These are phyloP conservation scores for Corbicula japonica DNA, from an alignment of 2,888 invertebrate genomes.

Conservation along the genomic window DNA sequence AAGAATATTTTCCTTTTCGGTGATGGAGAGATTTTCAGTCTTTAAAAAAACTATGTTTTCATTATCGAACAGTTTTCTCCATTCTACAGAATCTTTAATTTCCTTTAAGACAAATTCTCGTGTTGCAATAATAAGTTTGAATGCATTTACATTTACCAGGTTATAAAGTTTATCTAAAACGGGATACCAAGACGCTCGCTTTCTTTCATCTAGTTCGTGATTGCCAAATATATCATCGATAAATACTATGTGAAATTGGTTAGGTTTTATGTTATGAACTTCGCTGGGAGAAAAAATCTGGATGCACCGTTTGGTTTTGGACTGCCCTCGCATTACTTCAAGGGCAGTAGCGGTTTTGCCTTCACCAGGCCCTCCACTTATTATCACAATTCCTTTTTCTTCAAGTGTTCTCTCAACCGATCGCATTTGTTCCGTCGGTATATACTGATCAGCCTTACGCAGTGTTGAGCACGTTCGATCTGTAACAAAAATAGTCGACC, in stretches of 20 bases:
- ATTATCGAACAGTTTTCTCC: not conserved
- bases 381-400: not conserved
- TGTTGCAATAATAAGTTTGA: not conserved
- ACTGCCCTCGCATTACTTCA: not conserved
- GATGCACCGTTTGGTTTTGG: not conserved
- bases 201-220: not conserved
- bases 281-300: not conserved
- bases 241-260: not conserved
- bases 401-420: too few relatives aligned
- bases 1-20: too few relatives aligned
- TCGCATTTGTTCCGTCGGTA: too few relatives aligned
- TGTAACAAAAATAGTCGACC: too few relatives aligned
- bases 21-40: not conserved
- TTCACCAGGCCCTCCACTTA: not conserved
- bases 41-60: not conserved
- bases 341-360: not conserved
- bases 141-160: not conserved
- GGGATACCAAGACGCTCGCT: not conserved
- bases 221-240: constrained; percentile 1
- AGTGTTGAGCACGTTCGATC: too few relatives aligned
- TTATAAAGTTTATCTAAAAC: not conserved
- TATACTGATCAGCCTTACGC: too few relatives aligned
- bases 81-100: not conserved
- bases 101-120: not conserved
- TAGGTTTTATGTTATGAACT: not conserved